Evolutionary conservation across 1,140 invertebrate species (phyloP), one percentile per base, ranked within the genome.

Genomic region (Scaptomyza pallida): DNA sequence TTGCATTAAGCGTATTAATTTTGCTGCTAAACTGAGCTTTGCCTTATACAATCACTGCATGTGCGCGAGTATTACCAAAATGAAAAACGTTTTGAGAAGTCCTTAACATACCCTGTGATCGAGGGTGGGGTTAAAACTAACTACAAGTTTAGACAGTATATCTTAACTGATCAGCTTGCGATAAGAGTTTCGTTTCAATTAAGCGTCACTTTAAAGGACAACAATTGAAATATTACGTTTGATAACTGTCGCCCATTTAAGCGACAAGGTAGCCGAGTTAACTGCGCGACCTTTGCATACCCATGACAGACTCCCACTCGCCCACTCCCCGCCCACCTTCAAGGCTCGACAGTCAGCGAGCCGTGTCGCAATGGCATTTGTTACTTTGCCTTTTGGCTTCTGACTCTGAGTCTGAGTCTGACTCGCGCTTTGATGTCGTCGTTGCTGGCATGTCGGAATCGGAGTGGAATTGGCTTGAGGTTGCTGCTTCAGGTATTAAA

Each of bases 1-100:
- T 85, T 85, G 81, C 80, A 85, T 85, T 85, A 85, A 74, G 77
- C 63, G 63, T 72, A 69, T 86, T 85, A 85, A 85, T 85, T 85
- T 85, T 19, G 43, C 59, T 47, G 54, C 60, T 61, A 62, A 60
- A 21, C 76, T 37, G 47, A 17, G 51, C 57, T 48, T 63, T 64
- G 48, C 43, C 21, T 62, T 44, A 26, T 44, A 19, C 59, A 45
- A 52, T 23, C 3, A 21, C 15, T 23, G 54, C 50, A 47, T 26
- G 54, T 30, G 26, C 5, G 15, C 5, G 15, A 17, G 15, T 16
- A 15, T 48, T n/a, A 10, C 30, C 33, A 37, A 10, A 41, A 15
- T 17, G 15, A 17, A 52, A 23, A 16, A 5, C 35, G n/a, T 13
- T 33, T 9, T 5, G 10, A 1, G 26, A 41, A 9, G 17, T 5